A percentile compares a stretch with the other conserved stretches of the same genome.
These are phyloP conservation scores for Anniella stebbinsi DNA, from an alignment of 2,797 vertebrate genomes.

Conservation along the genomic window DNA sequence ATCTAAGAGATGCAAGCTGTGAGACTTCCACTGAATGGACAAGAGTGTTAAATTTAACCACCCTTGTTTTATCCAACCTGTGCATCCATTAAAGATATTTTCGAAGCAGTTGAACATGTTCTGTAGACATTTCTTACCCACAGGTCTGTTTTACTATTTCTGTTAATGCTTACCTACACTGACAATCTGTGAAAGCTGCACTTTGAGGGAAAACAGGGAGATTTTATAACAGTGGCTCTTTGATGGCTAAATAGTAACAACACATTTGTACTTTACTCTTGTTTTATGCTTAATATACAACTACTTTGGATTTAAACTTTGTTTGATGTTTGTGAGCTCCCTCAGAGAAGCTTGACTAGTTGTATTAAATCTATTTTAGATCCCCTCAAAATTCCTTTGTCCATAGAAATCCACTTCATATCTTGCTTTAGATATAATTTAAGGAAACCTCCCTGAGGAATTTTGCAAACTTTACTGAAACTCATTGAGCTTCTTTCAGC, in stretches of 20 bases:
- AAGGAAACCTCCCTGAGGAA: not conserved
- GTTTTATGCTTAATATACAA: not conserved
- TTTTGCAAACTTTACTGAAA: not conserved
- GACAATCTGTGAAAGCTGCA: conserved; percentile 30
- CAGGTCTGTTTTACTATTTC: conserved; percentile 30
- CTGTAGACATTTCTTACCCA: conserved; percentile 40
- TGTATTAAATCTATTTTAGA: not conserved
- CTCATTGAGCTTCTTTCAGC: not conserved
- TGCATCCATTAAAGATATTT: conserved; percentile 33
- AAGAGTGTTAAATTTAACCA: conserved; percentile 11
- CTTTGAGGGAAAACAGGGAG: not conserved
- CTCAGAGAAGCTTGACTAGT: not conserved
- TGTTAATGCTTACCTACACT: conserved; percentile 19
- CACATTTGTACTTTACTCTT: not conserved
- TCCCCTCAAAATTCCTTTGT: not conserved
- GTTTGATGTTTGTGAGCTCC: not conserved
- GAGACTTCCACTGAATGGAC: conserved; percentile 17
- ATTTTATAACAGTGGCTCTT: conserved; percentile 37
- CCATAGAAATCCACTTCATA: not conserved
- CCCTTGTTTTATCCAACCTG: conserved; percentile 18
- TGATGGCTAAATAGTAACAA: not conserved
- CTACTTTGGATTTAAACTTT: not conserved
- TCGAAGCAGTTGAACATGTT: conserved; percentile 33
- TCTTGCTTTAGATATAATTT: not conserved
- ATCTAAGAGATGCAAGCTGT: not conserved